Conservation (phyloP, 2,797 vertebrate species). For the Amniataba percoides region DNA sequence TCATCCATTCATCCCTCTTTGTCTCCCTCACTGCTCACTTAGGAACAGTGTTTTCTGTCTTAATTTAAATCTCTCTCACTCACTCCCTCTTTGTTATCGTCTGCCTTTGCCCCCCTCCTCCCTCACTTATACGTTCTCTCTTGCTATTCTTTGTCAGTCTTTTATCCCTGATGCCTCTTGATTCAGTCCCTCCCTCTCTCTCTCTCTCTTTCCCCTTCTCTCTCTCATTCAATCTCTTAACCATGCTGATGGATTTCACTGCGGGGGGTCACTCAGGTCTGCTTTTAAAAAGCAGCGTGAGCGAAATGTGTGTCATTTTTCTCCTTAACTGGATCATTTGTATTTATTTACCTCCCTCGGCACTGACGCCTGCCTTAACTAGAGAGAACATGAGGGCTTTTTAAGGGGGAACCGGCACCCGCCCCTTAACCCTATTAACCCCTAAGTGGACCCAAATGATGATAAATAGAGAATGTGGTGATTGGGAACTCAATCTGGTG, state of each 20-base stretch:
- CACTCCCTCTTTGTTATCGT: conserved; percentile 54
- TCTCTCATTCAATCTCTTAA: conserved; percentile 59
- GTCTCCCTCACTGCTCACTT: conserved; percentile 52
- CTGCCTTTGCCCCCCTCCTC: conserved; percentile 29
- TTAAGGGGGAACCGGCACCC: conserved; percentile 73
- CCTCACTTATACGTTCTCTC: conserved; percentile 1
- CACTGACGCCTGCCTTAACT: conserved; percentile 80
- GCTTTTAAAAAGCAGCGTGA: conserved; percentile 80
- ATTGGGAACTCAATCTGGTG: conserved; percentile 78
- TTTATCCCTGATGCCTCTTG: conserved; percentile 49
- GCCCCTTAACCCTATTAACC: conserved; percentile 86
- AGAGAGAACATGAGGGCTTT: conserved; percentile 79
- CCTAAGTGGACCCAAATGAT: conserved; percentile 85
- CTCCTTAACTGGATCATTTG: conserved; percentile 87
- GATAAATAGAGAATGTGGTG: conserved; percentile 84
- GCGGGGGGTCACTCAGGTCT: conserved; percentile 77
- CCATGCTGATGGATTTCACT: conserved; percentile 78
- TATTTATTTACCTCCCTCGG: conserved; percentile 85
- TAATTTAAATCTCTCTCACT: conserved; percentile 64
- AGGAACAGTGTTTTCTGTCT: conserved; percentile 61
- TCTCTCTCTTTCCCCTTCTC: background rate
- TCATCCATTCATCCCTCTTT: conserved; percentile 41
- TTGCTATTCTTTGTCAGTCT: conserved; percentile 33
- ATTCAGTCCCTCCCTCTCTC: conserved; percentile 13
- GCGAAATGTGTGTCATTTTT: conserved; percentile 85